Base-by-base conservation (phyloP, 2,113 vertebrate species). In the Platichthys stellatus region DNA sequence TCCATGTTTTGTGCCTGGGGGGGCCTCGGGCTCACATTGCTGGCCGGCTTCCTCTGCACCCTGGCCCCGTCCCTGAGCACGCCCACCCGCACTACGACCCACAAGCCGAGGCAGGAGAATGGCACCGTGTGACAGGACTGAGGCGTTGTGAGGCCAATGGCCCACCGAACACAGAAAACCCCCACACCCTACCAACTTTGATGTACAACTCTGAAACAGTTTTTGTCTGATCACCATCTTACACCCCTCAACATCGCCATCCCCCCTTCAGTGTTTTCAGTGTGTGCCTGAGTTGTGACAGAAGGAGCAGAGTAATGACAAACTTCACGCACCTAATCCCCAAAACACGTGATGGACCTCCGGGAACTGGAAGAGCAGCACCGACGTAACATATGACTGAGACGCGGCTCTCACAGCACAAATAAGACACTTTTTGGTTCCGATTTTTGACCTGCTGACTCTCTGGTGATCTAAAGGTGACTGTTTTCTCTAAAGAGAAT, bases 1-100 rank as follows among this genome's bases (percentile, higher is more conserved):
- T 97, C 97, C 92, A 98, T 98, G 97, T 98, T 98, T 91, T 98
- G 97, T 93, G 97, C 97, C 89, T 98, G 97, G 97, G 97, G 97
- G 0, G 97, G 96, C 53, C 92, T 98, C 63, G 97, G 97, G 65
- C 96, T 98, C 89, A 98, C 97, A 31, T 92, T 98, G 90, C 93
- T 98, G 78, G 96, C 97, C 45, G 97, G 97, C 51, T 98, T 98
- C 93, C 94, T 98, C 87, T 98, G 97, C 92, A 98, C 97, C 2
- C 78, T 98, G 87, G 97, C 97, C 66, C 97, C 97, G 0, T 98
- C 97, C 15, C 93, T 98, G 85, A 97, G 95, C 91, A 94, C 94
- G 24, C 95, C 94, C 2, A 13, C 88, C 61, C 95, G 94, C 90
- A 96, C 96, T 0, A 90, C 94, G 0, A 86, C 94, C 90, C 97